Evolutionary conservation across 1,140 invertebrate genomes (phyloP).

Genomic region (Ceratina australensis): DNA sequence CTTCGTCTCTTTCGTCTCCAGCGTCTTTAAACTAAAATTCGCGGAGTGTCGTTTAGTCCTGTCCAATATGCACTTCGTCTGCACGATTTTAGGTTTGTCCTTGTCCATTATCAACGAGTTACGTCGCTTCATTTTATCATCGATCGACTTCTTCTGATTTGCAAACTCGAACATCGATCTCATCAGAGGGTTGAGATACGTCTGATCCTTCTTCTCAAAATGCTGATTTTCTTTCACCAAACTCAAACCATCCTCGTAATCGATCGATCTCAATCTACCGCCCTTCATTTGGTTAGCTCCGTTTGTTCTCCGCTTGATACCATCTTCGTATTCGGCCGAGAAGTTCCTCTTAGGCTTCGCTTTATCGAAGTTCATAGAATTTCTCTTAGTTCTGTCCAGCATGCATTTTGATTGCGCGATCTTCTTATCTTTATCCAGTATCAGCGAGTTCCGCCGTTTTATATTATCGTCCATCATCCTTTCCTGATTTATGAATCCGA

Average conservation of each 20-base stretch:
- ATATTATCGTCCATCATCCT: conserved; percentile 58
- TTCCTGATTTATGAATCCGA: conserved; percentile 48
- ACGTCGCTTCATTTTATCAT: conserved; percentile 63
- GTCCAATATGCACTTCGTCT: conserved; percentile 63
- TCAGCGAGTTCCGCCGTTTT: conserved; percentile 63
- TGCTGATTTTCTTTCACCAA: conserved; percentile 52
- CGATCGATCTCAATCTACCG: conserved; percentile 58
- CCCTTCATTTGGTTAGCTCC: conserved; percentile 47
- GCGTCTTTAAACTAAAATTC: conserved; percentile 63
- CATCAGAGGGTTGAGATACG: conserved; percentile 18
- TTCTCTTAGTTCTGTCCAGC: conserved; percentile 69
- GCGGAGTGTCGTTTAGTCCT: conserved; percentile 73
- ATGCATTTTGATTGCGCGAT: conserved; percentile 55
- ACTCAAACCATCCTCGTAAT: conserved; percentile 68
- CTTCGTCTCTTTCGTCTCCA: conserved; percentile 68
- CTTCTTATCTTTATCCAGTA: conserved; percentile 67
- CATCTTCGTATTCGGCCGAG: conserved; percentile 70
- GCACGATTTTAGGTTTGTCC: conserved; percentile 60
- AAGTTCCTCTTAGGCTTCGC: conserved; percentile 66
- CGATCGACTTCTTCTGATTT: conserved; percentile 39
- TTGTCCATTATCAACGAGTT: conserved; percentile 66
- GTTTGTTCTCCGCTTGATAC: conserved; percentile 60
- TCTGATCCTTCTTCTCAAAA: conserved; percentile 45
- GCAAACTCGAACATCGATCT: conserved; percentile 57
- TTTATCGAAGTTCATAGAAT: conserved; percentile 65